Evolutionary conservation across 2,113 vertebrate species (phyloP).

Genomic region (Dicrurus megarhynchus): DNA sequence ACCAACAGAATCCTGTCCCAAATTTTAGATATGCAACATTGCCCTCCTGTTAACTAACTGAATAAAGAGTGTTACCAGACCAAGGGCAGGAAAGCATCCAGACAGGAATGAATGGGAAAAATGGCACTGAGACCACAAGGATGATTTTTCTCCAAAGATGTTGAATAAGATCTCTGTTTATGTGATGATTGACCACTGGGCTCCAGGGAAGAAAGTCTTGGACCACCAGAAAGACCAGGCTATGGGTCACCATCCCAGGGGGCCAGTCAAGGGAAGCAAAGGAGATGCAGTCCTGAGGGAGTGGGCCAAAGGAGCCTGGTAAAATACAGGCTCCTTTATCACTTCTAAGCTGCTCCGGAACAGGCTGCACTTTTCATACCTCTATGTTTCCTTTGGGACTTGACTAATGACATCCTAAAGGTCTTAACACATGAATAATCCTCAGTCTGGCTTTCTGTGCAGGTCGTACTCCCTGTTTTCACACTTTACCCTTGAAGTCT

Average conservation of each 20-base stretch:
- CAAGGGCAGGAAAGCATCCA: background rate
- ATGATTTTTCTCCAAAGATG: background rate
- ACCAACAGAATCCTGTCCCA: background rate
- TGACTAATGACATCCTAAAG: background rate
- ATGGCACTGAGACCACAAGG: background rate
- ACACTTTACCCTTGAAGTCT: background rate
- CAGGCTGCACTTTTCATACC: background rate
- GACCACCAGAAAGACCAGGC: background rate
- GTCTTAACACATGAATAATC: background rate
- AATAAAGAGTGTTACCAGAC: background rate
- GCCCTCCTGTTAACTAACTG: background rate
- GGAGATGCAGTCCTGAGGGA: background rate
- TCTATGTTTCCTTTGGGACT: background rate
- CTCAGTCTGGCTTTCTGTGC: background rate
- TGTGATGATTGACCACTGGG: accelerated
- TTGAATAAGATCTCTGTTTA: background rate
- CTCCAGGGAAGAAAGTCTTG: background rate
- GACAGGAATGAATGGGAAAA: background rate
- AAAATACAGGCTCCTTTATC: background rate
- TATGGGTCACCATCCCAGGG: background rate
- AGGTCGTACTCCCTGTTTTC: background rate
- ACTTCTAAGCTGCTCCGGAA: background rate
- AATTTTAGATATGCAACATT: background rate
- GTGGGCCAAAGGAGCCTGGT: background rate
- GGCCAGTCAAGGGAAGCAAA: background rate